Conservation (phyloP, 2,888 invertebrate genomes). For the Callimorpha dominula region DNA sequence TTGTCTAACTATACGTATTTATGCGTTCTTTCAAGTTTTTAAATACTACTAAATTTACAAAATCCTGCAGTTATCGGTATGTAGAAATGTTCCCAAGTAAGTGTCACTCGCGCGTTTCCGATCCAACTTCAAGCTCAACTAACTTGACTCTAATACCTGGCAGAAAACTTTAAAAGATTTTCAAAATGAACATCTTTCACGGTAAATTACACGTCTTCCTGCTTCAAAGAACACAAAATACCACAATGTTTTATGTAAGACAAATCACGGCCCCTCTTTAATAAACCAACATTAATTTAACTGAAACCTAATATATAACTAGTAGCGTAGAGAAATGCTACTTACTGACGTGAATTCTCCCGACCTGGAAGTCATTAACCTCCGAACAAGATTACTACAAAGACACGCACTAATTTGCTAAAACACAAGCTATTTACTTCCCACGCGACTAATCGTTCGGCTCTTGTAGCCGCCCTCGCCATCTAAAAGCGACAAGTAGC, state of each 20-base stretch:
- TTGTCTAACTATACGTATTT: neutral
- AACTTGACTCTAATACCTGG: neutral
- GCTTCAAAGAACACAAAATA: neutral
- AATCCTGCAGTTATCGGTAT: too few relatives aligned
- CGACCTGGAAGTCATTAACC: neutral
- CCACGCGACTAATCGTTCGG: neutral
- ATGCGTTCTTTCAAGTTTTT: too few relatives aligned
- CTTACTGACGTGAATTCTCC: neutral
- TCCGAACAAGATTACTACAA: neutral
- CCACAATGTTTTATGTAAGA: neutral
- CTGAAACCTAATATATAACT: neutral
- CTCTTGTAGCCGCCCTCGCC: neutral
- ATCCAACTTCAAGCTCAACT: neutral
- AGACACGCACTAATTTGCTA: neutral
- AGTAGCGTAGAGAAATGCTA: neutral
- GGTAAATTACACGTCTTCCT: neutral
- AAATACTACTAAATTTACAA: too few relatives aligned
- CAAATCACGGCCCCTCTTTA: neutral
- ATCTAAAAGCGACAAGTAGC: neutral
- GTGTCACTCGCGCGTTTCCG: neutral
- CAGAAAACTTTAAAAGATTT: neutral
- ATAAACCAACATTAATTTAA: neutral
- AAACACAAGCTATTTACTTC: neutral
- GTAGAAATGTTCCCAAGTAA: too few relatives aligned
- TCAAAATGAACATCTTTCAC: neutral